Base-by-base conservation (phyloP, 1,140 invertebrate species). In the Fopius arisanus region DNA sequence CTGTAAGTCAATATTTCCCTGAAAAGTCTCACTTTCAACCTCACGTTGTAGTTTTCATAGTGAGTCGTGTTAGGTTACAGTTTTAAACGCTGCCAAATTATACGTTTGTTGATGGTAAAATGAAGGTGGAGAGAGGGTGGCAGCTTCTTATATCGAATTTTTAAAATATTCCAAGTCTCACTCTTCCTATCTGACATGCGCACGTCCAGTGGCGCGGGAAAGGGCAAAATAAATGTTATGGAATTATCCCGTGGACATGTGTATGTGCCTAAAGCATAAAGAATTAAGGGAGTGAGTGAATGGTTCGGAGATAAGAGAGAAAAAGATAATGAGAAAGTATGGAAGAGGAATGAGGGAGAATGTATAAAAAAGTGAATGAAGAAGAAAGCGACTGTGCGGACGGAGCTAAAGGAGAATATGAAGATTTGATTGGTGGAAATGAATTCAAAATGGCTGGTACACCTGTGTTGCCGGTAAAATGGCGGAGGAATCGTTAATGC, bases 141-240 rank as follows among this genome's bases (percentile, higher is more conserved):
- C 10, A 68, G 67, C 37, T 43, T 29, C 40, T 48, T 28, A 68
- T 73, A 75, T 75, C 75, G 79, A 78, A 65, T 10, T 65, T 82
- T 82, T 82, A 83, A 83, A 83, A 83, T 86, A 86, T 86, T 86
- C 85, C 81, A 63, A 59, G 72, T 78, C 74, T 78, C 70, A 75
- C 70, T 75, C 21, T 75, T n/a, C 23, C 70, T 31, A 40, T 67
- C 48, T 31, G 31, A 72, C 59, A 70, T 54, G 28, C 33, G 40
- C 43, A 16, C 51, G 28, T 43, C n/a, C 29, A 67, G 54, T 67
- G 63, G 83, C 82, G 82, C 83, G 82, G 82, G 83, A 86, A 85
- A 85, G 85, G 84, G 84, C 81, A 84, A 82, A 85, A 86, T 86
- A 86, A 86, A 85, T 85, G 84, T 84, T 85, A 83, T 78, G 80